phyloP scores from a whole-genome alignment of 2,888 invertebrate species.

The Syrista parreyssii region DNA sequence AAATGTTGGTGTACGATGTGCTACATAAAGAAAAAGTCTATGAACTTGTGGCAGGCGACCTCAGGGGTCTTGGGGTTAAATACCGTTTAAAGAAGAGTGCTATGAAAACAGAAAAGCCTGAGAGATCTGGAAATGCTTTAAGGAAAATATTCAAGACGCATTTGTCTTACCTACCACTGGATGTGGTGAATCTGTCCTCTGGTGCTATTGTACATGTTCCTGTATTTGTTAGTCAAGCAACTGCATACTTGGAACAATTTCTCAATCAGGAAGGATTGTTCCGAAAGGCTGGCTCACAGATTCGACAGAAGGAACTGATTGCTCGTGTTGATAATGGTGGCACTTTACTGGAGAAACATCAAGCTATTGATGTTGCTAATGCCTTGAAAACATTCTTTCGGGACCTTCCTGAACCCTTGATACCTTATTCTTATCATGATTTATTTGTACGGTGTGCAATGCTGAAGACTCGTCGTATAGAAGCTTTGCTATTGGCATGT shows the following conservation, averaged over 20 bases:
- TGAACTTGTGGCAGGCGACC: slow-evolving; percentile 72
- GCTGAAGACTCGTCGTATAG: slow-evolving; percentile 71
- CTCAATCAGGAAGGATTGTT: slow-evolving; percentile 86
- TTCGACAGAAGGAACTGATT: slow-evolving; percentile 84
- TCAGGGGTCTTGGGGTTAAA: slow-evolving; percentile 78
- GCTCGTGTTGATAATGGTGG: slow-evolving; percentile 80
- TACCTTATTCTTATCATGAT: slow-evolving; percentile 80
- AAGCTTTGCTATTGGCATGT: slow-evolving; percentile 76
- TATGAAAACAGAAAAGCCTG: slow-evolving; percentile 59
- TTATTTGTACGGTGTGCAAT: slow-evolving; percentile 77
- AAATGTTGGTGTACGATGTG: slow-evolving; percentile 71
- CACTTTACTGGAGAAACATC: slow-evolving; percentile 76
- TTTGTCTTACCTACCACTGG: slow-evolving; percentile 68
- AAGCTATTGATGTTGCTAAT: slow-evolving; percentile 87
- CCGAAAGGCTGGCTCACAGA: slow-evolving; percentile 87
- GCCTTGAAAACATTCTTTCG: slow-evolving; percentile 88
- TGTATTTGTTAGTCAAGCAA: slow-evolving; percentile 78
- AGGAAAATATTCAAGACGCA: slow-evolving; percentile 70
- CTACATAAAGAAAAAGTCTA: slow-evolving; percentile 70
- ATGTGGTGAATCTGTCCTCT: slow-evolving; percentile 73
- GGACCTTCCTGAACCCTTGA: slow-evolving; percentile 85
- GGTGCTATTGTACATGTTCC: slow-evolving; percentile 80
- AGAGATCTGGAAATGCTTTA: slow-evolving; percentile 16
- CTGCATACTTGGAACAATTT: slow-evolving; percentile 76
- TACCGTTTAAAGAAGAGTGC: slow-evolving; percentile 76